Conservation (phyloP, 1,140 invertebrate species). For the Drosophila fuyamai region DNA sequence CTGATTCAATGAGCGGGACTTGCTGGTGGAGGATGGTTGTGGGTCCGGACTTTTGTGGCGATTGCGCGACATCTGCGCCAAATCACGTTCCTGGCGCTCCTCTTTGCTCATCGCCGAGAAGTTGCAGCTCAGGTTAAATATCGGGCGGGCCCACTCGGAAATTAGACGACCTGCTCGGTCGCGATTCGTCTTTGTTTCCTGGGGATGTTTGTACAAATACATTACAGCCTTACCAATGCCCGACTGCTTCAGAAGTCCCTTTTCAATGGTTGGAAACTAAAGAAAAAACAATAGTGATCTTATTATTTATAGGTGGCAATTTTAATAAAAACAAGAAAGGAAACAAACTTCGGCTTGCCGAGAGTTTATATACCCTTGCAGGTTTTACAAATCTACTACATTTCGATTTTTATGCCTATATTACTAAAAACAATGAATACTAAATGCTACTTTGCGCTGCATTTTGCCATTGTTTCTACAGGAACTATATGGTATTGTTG, state of each 20-base stretch:
- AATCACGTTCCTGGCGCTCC: conserved; percentile 95
- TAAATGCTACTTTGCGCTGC: too few species aligned
- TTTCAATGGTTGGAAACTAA: conserved; percentile 95
- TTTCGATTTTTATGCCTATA: too few species aligned
- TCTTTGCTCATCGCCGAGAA: conserved; percentile 95
- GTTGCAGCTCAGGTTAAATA: conserved; percentile 98
- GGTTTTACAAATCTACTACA: too few species aligned
- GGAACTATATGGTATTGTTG: too few species aligned
- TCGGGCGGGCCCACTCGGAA: conserved; percentile 98
- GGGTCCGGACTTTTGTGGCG: conserved; percentile 86
- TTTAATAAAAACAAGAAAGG: too few species aligned
- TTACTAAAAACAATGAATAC: too few species aligned
- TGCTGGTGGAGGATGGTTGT: conserved; percentile 83
- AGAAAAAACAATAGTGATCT: not conserved
- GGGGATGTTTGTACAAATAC: conserved; percentile 99
- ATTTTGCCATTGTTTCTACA: too few species aligned
- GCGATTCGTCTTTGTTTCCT: conserved; percentile 97
- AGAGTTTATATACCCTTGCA: too few species aligned
- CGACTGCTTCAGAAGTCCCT: conserved; percentile 95
- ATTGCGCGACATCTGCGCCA: conserved; percentile 93
- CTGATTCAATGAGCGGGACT: conserved; percentile 87
- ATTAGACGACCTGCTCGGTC: conserved; percentile 96
- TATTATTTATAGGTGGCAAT: not conserved
- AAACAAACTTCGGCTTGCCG: too few species aligned
- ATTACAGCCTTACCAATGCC: conserved; percentile 99